Evolutionary conservation across 2,797 vertebrate genomes (phyloP).

Genomic region (Aotus griseimembra): DNA sequence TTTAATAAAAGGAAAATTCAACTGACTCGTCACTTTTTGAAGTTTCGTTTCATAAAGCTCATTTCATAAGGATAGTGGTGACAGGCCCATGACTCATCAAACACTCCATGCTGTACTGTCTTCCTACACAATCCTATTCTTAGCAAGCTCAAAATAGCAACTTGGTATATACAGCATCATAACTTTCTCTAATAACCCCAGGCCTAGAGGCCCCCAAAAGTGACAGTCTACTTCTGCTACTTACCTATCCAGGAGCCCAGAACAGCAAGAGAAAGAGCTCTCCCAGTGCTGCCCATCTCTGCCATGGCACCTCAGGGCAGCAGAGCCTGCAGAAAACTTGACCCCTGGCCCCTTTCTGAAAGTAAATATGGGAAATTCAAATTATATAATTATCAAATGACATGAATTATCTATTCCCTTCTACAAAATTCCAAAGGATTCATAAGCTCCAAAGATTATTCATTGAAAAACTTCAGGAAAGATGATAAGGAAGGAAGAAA

Average conservation of each 20-base stretch:
- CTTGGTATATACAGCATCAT: not conserved
- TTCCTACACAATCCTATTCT: conserved; percentile 71
- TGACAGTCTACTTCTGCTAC: not conserved
- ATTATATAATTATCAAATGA: not conserved
- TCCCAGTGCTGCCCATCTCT: not conserved
- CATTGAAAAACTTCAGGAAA: not conserved
- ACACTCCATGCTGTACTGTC: not conserved
- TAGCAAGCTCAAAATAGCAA: conserved; percentile 51
- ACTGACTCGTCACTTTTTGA: conserved; percentile 63
- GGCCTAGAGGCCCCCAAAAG: not conserved
- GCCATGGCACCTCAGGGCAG: not conserved
- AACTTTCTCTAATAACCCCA: not conserved
- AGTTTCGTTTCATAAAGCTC: conserved; percentile 46
- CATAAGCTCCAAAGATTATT: not conserved
- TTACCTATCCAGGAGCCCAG: conserved; percentile 79
- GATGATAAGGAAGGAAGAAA: not conserved
- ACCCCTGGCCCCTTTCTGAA: conserved; percentile 47
- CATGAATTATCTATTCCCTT: not conserved
- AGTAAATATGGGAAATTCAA: conserved; percentile 42
- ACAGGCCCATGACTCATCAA: conserved; percentile 68
- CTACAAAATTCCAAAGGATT: not conserved
- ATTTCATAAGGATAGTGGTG: conserved; percentile 53
- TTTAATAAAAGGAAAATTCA: conserved; percentile 59
- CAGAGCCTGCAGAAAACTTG: not conserved
- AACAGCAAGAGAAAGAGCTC: rapidly evolving